Evolutionary conservation across 2,797 vertebrate genomes (phyloP), one percentile per base, ranked within the genome.

Genomic region (Dendrocincla fuliginosa): DNA sequence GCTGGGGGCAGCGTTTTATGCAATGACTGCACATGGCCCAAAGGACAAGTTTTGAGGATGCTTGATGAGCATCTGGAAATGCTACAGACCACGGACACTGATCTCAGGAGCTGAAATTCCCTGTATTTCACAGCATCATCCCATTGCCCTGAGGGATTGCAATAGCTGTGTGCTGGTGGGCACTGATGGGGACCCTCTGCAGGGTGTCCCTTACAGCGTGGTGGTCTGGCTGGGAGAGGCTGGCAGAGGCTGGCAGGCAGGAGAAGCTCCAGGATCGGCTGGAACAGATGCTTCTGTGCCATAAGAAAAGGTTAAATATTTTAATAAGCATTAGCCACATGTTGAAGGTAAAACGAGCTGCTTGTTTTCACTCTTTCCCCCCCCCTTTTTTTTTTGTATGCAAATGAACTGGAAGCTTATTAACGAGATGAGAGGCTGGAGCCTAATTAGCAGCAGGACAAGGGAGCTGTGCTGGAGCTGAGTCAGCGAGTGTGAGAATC

Each of bases 331-430:
- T 82, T 55, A 97, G 95, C 95, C 96, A 95, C 96, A 95, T 77
- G 94, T 95, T 96, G 96, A 97, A 96, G 88, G 92, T 75, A 93
- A 97, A 95, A 93, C 2, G 68, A 90, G 87, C 95, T 91, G 75
- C 95, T 86, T 59, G 55, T 47, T 76, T 76, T 77, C 60, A 4
- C 35, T 61, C 39, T 42, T 3, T 63, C 11, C 14, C 11, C 37
- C 11, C 11, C 11, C 13, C 13, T 37, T 71, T 76, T 82, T 95
- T 87, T 89, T 90, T 70, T 41, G 53, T 88, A 97, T 97, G 97
- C 79, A 97, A 96, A 98, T 97, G 94, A 95, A 88, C 90, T 97
- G 96, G 95, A 97, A 98, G 96, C 96, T 98, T 97, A 97, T 98
- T 98, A 98, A 97, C 95, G 94, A 97, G 97, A 95, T 68, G 86